Evolutionary conservation across 2,797 vertebrate genomes (phyloP).

Genomic region (Acestrorhynchus altus): DNA sequence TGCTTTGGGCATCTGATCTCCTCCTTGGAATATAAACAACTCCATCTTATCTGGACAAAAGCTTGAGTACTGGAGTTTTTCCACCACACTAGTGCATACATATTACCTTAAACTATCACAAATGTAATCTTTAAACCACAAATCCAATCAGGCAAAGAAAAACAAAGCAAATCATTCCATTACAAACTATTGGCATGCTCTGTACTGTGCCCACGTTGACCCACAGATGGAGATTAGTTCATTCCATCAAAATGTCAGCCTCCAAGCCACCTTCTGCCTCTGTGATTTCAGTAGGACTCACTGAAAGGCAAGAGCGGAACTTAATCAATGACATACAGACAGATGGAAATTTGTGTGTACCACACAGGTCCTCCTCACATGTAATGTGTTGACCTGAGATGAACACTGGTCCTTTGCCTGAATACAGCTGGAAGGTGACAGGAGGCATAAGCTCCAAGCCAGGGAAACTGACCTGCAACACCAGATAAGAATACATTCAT

Average conservation of each 20-base stretch:
- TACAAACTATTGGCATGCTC: background rate
- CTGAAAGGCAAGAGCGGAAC: conserved; percentile 22
- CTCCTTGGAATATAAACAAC: conserved; percentile 3
- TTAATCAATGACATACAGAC: background rate
- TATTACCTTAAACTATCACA: background rate
- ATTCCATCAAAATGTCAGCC: background rate
- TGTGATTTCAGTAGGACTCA: conserved; percentile 50
- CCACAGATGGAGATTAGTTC: background rate
- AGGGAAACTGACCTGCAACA: conserved; percentile 66
- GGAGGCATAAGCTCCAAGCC: conserved; percentile 72
- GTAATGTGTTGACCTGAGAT: conserved; percentile 67
- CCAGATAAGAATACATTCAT: background rate
- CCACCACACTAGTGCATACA: background rate
- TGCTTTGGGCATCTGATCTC: background rate
- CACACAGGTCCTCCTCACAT: conserved; percentile 60
- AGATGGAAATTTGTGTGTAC: background rate
- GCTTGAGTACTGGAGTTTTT: background rate
- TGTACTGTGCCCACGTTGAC: background rate
- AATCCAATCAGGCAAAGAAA: background rate
- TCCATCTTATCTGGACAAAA: background rate
- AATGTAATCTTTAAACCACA: background rate
- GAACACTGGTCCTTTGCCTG: conserved; percentile 70
- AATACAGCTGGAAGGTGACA: conserved; percentile 66
- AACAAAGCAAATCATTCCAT: background rate
- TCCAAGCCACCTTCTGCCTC: conserved; percentile 7